A percentile compares a stretch with the other conserved stretches of the same genome.
Conservation (phyloP, 2,888 invertebrate genomes). For the Philereme vetulata region DNA sequence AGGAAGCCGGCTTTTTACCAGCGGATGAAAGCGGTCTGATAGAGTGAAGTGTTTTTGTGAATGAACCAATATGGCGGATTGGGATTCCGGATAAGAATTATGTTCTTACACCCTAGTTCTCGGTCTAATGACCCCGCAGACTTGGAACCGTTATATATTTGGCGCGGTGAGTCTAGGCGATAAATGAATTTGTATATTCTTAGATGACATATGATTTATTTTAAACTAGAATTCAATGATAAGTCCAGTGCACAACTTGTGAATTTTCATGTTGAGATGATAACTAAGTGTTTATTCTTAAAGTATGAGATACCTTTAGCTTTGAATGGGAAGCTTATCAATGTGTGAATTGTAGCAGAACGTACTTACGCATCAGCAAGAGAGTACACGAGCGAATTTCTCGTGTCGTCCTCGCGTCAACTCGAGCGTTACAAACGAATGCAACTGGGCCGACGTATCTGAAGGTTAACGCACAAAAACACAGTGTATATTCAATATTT, state of each 20-base stretch:
- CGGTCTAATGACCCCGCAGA: constrained; percentile 73
- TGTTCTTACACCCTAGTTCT: constrained; percentile 79
- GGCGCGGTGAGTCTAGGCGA: constrained; percentile 73
- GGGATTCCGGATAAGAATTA: constrained; percentile 78
- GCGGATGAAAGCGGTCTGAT: constrained; percentile 39
- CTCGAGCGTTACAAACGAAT: constrained; percentile 76
- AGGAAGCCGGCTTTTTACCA: constrained; percentile 38
- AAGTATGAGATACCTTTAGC: no score
- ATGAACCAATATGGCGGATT: constrained; percentile 69
- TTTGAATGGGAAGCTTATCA: no score
- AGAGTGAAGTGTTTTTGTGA: constrained; percentile 59
- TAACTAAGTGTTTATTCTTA: no score
- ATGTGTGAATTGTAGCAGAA: no score
- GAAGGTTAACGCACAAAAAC: constrained; percentile 79
- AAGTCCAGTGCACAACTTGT: no score
- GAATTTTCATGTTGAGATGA: no score
- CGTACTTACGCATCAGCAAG: background rate
- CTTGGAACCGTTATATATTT: constrained; percentile 74
- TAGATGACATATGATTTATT: background rate
- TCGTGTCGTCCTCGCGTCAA: constrained; percentile 68
- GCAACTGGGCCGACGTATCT: constrained; percentile 72
- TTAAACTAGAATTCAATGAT: no score
- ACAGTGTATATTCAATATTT: constrained; percentile 73
- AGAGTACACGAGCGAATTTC: constrained; percentile 50
- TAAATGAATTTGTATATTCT: background rate